These are phyloP conservation scores for Antennarius striatus DNA, from an alignment of 2,113 vertebrate species.

Conservation along the genomic window DNA sequence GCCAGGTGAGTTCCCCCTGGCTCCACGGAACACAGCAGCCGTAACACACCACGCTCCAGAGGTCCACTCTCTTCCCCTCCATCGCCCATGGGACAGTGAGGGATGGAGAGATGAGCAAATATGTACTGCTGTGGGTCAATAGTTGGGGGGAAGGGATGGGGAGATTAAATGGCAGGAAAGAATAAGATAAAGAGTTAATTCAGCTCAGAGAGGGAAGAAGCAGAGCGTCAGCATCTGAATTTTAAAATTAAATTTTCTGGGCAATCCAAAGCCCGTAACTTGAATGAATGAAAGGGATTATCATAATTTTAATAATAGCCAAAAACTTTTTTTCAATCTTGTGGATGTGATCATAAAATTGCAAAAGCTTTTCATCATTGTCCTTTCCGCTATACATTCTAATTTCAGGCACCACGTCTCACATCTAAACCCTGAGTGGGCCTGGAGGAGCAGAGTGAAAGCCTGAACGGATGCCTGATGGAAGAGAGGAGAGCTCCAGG, in stretches of 20 bases:
- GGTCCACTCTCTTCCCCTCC: constrained; percentile 21
- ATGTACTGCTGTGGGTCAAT: constrained; percentile 52
- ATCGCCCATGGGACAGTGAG: constrained; percentile 12
- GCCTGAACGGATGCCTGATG: constrained; percentile 38
- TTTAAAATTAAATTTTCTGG: constrained; percentile 53
- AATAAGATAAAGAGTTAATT: constrained; percentile 31
- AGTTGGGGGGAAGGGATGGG: constrained; percentile 13
- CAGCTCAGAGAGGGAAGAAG: not conserved
- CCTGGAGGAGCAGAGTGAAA: constrained; percentile 38
- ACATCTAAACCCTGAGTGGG: constrained; percentile 58
- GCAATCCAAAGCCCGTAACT: constrained; percentile 36
- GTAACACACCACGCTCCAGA: constrained; percentile 1
- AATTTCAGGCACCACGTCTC: constrained; percentile 73
- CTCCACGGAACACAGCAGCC: constrained; percentile 6
- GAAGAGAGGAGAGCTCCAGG: constrained; percentile 33
- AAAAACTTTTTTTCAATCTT: constrained; percentile 29
- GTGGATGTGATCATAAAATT: constrained; percentile 19
- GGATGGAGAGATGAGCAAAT: constrained; percentile 59
- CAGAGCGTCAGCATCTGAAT: constrained; percentile 29
- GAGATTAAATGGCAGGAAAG: constrained; percentile 40
- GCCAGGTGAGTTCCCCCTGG: constrained; percentile 58
- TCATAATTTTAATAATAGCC: constrained; percentile 49
- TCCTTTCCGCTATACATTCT: constrained; percentile 9
- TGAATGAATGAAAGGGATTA: constrained; percentile 54
- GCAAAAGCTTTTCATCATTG: not conserved